Evolutionary conservation across 2,113 vertebrate genomes (phyloP).

Genomic region (Gnathonemus longibarbis): DNA sequence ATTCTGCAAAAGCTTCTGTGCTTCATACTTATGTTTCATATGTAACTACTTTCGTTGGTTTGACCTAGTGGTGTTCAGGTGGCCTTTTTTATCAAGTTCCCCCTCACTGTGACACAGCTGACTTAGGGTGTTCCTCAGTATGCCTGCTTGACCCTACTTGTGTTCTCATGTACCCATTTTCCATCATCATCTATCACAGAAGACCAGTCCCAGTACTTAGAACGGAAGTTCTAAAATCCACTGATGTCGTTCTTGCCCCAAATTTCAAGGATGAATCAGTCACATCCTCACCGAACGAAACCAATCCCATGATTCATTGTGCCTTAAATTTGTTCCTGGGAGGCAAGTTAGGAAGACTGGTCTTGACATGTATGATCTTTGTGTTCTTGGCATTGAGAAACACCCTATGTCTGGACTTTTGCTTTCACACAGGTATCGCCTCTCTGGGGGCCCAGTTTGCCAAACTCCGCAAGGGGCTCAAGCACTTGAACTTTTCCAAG

Average conservation of each 20-base stretch:
- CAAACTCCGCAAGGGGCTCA: conserved; percentile 86
- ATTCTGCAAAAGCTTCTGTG: not conserved
- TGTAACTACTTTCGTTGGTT: not conserved
- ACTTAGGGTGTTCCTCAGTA: too few species aligned
- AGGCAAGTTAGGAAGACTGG: not conserved
- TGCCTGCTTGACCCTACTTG: not conserved
- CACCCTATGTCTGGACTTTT: not conserved
- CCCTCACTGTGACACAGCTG: too few species aligned
- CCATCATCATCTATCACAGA: not conserved
- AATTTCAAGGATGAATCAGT: not conserved
- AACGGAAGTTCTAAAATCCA: not conserved
- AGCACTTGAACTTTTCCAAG: conserved; percentile 91
- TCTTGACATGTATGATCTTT: not conserved
- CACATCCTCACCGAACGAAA: not conserved
- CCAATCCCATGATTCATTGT: not conserved
- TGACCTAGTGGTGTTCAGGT: not conserved
- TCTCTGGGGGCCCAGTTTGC: conserved; percentile 85
- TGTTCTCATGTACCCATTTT: not conserved
- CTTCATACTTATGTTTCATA: not conserved
- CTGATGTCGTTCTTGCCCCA: not conserved
- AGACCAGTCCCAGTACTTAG: not conserved
- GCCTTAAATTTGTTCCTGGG: not conserved
- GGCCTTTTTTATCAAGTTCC: too few species aligned
- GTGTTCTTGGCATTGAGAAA: not conserved
- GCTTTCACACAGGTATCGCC: conserved; percentile 66